phyloP scores from a whole-genome alignment of 2,888 invertebrate genomes.

The Gnatocerus cornutus region DNA sequence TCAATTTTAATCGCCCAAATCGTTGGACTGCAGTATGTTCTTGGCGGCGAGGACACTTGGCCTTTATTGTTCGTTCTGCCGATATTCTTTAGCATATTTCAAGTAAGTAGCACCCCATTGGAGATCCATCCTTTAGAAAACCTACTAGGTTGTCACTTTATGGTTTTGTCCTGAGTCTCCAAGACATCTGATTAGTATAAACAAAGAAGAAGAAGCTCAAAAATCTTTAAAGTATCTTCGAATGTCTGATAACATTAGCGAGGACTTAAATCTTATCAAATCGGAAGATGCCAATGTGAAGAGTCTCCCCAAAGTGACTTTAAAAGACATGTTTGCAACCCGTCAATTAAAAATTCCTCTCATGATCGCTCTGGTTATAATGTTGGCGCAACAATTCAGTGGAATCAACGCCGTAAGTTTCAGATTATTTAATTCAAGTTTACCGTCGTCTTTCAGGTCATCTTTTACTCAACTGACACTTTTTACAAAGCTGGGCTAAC shows the following conservation, averaged over 20 bases:
- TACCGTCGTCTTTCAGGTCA: conserved; percentile 4
- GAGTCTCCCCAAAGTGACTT: conserved; percentile 78
- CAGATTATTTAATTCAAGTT: not conserved
- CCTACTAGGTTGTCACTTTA: conserved; percentile 74
- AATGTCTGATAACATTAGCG: conserved; percentile 83
- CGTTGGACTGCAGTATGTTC: conserved; percentile 80
- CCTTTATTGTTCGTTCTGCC: conserved; percentile 82
- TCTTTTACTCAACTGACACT: conserved; percentile 29
- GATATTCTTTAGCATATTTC: conserved; percentile 81
- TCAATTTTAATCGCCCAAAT: conserved; percentile 87
- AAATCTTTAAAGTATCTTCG: conserved; percentile 86
- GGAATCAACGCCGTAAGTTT: conserved; percentile 88
- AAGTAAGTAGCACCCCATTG: conserved; percentile 59
- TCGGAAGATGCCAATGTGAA: conserved; percentile 72
- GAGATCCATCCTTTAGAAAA: not conserved
- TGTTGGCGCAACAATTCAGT: conserved; percentile 91
- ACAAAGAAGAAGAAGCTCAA: conserved; percentile 81
- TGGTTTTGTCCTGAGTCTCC: conserved; percentile 91
- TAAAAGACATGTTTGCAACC: conserved; percentile 82
- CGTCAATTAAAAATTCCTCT: conserved; percentile 84
- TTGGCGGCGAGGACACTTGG: conserved; percentile 85
- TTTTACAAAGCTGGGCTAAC: conserved; percentile 67
- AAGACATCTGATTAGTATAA: conserved; percentile 81
- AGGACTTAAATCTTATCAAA: conserved; percentile 90
- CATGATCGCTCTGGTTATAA: conserved; percentile 84